Evolutionary conservation across 2,113 vertebrate genomes (phyloP), one percentile per base, ranked within the genome.

Genomic region (Cynoglossus semilaevis): DNA sequence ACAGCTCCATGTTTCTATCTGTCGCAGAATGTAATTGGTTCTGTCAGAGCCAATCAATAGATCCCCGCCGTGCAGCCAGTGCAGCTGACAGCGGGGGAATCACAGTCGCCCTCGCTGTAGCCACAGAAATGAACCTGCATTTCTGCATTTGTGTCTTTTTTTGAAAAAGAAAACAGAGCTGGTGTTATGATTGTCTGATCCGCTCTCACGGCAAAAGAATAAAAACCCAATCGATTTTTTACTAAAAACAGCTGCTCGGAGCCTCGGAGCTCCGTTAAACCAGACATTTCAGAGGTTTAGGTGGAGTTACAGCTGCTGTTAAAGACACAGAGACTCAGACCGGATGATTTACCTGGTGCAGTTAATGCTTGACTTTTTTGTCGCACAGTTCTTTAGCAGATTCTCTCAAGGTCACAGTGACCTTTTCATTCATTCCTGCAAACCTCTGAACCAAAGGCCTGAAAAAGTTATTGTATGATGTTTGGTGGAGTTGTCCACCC

Each of bases 41-140:
- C 87, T 87, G 88, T 89, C 88, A 88, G 76, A 68, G 53, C 80
- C 84, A 87, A 86, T 90, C 86, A 87, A 82, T 85, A 83, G 85
- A 79, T 82, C 76, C 72, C 72, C 60, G 47, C 71, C 70, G 84
- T 77, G 52, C 68, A 75, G 15, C 71, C 66, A 61, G 59, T 74
- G 78, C 70, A 37, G 74, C 60, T 84, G 87, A 86, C 73, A 70
- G 63, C 63, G 66, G 76, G 68, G 69, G 80, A 79, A 85, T 84
- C 77, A 70, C 66, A 77, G 69, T 77, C 68, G 74, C 70, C 79
- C 72, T 78, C 64, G 70, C 77, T 66, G 61, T 60, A 64, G 64
- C 65, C 70, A 83, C 70, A 71, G 71, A 66, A 82, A 81, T 15
- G 7, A 48, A 55, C 70, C 44, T 63, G 62, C 17, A 17, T 74